Conservation (phyloP, 2,113 vertebrate species). For the Leucoraja erinaceus region DNA sequence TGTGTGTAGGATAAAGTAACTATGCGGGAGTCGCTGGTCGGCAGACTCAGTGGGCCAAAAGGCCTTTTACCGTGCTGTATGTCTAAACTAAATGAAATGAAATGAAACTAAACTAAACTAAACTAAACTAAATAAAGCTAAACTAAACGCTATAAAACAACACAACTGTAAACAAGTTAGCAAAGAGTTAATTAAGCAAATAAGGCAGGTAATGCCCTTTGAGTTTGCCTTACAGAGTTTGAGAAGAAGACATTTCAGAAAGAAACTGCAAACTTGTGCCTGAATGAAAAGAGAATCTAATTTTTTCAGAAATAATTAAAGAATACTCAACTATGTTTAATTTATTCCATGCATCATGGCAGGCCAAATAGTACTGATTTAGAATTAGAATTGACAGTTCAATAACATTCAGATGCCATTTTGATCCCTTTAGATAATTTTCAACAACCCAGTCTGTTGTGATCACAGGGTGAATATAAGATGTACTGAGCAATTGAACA, state of each 20-base stretch:
- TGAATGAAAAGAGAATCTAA: slow-evolving; percentile 18
- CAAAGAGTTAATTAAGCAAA: neutral
- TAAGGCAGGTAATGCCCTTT: neutral
- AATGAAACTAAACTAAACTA: too few relatives aligned
- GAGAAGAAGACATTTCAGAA: neutral
- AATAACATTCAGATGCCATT: neutral
- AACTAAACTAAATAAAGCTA: too few relatives aligned
- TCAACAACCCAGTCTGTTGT: neutral
- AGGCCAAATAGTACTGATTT: neutral
- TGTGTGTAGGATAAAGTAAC: too few relatives aligned
- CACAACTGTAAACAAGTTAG: neutral
- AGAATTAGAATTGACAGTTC: slow-evolving; percentile 13
- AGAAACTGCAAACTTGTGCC: neutral
- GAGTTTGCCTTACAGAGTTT: neutral
- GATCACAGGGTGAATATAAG: neutral
- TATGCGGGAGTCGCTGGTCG: too few relatives aligned
- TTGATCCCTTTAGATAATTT: slow-evolving; percentile 17
- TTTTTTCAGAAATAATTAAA: neutral
- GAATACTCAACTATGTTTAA: neutral
- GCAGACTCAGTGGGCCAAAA: too few relatives aligned
- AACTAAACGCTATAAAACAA: neutral
- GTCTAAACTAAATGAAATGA: too few relatives aligned
- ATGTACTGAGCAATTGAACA: slow-evolving; percentile 5
- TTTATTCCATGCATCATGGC: neutral
- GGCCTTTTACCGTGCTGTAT: too few relatives aligned